Conservation (phyloP, 2,797 vertebrate genomes). For the Bufotes viridis region DNA sequence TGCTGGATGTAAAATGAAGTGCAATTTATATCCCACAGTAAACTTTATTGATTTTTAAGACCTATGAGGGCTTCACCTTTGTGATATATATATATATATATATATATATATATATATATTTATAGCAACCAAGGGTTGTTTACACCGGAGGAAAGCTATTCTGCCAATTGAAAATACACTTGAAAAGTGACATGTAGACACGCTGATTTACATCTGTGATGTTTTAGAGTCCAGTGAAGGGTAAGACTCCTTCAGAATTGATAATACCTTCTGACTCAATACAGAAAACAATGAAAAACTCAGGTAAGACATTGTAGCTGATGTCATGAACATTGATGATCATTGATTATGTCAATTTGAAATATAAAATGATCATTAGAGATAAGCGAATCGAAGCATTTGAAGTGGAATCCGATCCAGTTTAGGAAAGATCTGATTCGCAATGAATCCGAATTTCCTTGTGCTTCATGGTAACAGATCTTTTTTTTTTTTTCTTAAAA, state of each 20-base stretch:
- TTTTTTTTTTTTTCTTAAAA: no score
- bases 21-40: slow-evolving; percentile 44
- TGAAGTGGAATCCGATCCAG: no score
- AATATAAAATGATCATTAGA: no score
- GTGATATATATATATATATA: no score
- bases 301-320: neutral
- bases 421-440: no score
- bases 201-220: slow-evolving; percentile 41
- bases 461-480: no score
- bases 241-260: slow-evolving; percentile 10
- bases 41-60: slow-evolving; percentile 52
- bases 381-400: no score
- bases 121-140: slow-evolving; percentile 30
- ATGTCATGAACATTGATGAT: no score
- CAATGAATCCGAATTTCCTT: no score
- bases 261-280: neutral
- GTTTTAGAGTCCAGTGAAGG: slow-evolving; percentile 20
- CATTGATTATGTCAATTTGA: no score
- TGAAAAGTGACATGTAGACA: slow-evolving; percentile 41
- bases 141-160: slow-evolving; percentile 43
- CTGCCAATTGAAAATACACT: slow-evolving; percentile 40
- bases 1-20: slow-evolving; percentile 23
- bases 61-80: neutral
- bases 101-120: no score
- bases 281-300: neutral